Base-by-base conservation (phyloP, 2,797 vertebrate species). In the Lophius americanus region DNA sequence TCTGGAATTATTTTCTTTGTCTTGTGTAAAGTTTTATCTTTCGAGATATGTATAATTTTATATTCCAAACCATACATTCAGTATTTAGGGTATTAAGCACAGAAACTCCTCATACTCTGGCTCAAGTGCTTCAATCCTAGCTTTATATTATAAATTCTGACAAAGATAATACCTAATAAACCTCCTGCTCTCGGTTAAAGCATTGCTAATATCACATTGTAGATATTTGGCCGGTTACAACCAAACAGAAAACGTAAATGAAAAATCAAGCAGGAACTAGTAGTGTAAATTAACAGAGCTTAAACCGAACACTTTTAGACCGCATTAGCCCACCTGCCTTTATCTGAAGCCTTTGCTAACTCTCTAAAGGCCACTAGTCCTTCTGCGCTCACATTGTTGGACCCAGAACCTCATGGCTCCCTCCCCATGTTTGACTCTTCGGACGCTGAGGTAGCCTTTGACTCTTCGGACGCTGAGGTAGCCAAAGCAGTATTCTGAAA, bases 321-420 rank as follows among this genome's bases (percentile, higher is more conserved):
- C 52, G 23, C 4, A 23, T 59, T 39, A 35, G 49, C 23, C 47
- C 32, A 23, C 58, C 53, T 65, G 44, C 6, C 2, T 23, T 23
- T 49, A n/a, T 64, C n/a, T 68, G 59, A 56, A 76, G 69, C 64
- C 64, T 39, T 41, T 9, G 60, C 52, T 32, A 54, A 67, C 44
- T 60, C 75, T 63, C 61, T 77, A 9, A 12, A 38, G 59, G 57
- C 61, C 57, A 57, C 60, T 14, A 48, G 60, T 54, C 38, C 49
- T 60, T 60, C 75, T 73, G 51, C 23, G 64, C 60, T 60, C 14
- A 70, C 73, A 76, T 79, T 83, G 77, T 79, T 83, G 77, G 63
- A 64, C 59, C 72, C 55, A 56, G 51, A 71, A 39, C 13, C 6
- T 50, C 63, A 67, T 70, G 64, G 68, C 48, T 56, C 23, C 23